These are phyloP conservation scores for Caenorhabditis sp. DNA, from an alignment of 2,888 invertebrate species.

Conservation along the genomic window DNA sequence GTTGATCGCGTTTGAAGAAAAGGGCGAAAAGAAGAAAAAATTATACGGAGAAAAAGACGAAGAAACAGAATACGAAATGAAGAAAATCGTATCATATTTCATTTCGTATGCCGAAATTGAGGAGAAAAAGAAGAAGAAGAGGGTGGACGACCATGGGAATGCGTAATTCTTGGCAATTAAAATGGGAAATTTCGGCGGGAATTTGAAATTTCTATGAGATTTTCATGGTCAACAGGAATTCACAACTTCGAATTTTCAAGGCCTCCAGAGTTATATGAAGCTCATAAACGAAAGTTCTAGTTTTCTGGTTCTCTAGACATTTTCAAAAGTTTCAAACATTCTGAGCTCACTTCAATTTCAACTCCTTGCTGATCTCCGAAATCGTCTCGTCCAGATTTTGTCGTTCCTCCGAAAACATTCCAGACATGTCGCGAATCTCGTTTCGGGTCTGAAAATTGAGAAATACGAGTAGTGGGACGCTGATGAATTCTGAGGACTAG, in stretches of 20 bases:
- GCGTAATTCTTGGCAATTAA: not conserved
- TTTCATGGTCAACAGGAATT: too few relatives aligned
- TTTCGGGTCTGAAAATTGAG: conserved; percentile 86
- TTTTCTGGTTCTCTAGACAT: too few relatives aligned
- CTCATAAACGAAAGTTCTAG: too few relatives aligned
- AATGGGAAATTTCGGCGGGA: conserved; percentile 6
- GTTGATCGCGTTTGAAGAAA: too few relatives aligned
- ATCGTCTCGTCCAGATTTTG: conserved; percentile 94
- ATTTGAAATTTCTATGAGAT: too few relatives aligned
- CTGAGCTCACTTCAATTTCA: conserved; percentile 89
- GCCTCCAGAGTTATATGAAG: too few relatives aligned
- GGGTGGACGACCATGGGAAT: not conserved
- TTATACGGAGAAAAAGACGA: not conserved
- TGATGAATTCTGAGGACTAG: too few relatives aligned
- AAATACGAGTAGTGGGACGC: too few relatives aligned
- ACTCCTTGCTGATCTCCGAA: conserved; percentile 92
- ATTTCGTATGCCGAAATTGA: not conserved
- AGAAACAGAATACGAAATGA: conserved; percentile 10
- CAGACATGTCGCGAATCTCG: conserved; percentile 90
- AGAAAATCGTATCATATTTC: conserved; percentile 34
- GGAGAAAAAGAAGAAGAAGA: not conserved
- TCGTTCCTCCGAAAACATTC: conserved; percentile 93
- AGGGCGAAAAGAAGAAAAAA: not conserved
- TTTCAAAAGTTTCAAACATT: too few relatives aligned
- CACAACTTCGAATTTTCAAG: too few relatives aligned